Base-by-base conservation (phyloP, 2,797 vertebrate species). In the Amniataba percoides region DNA sequence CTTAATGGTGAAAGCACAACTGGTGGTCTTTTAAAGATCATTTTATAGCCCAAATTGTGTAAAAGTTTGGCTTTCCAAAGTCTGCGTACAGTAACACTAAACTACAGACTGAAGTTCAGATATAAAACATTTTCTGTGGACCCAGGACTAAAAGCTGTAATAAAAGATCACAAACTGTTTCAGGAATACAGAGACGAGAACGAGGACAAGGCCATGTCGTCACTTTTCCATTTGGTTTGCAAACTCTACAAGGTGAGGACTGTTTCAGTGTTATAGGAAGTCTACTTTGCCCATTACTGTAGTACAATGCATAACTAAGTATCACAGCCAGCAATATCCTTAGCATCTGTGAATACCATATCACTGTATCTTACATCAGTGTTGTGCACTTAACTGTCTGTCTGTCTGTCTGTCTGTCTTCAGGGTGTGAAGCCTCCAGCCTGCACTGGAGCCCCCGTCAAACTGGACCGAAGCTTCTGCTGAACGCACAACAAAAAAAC, bases 221-320 rank as follows among this genome's bases (percentile, higher is more conserved):
- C 95, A 0, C 95, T 98, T 49, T 95, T 97, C 77, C 84, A 18
- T 16, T 69, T 96, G 14, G 92, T 97, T 36, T 99, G 97, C 67
- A 84, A 78, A 2, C 75, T 95, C 40, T 98, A 98, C 80, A 92
- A 96, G 94, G 97, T 96, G 83, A 93, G 93, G 3, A 69, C 12
- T 48, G 18, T 34, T 11, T 16, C 3, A 31, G 27, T 31, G 1
- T 36, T 21, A 46, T 23, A 36, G n/a, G 43, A 59, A 34, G 12
- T 71, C 2, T 27, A 18, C 18, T 49, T 19, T 25, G n/a, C 12
- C 16, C 25, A 19, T 11, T 40, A 7, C 18, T 51, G 46, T 48
- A 21, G 21, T 51, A n/a, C 4, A 53, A 3, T 27, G 5, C 4
- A 16, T 1, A 14, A 6, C 7, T 23, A 55, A 21, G n/a, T 52